Percentiles rank a stretch among this genome's conserved stretches.
Conservation (phyloP, 2,797 vertebrate genomes). For the Acomys russatus region DNA sequence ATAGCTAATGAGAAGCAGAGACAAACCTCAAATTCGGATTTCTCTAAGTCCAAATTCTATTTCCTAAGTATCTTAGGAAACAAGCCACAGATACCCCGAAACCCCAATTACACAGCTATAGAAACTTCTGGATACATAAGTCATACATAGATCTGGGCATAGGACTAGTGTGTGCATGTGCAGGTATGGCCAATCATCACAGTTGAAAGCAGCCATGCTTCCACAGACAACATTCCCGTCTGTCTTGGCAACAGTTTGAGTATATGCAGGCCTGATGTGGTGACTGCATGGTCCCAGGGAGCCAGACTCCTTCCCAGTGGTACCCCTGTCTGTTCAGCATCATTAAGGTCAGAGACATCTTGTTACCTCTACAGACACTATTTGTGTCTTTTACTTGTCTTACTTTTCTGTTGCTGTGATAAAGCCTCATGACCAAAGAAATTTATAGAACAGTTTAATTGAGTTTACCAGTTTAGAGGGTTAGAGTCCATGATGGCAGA, state of each 20-base stretch:
- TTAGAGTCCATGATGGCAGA: not conserved
- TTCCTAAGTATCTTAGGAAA: not conserved
- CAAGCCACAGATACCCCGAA: not conserved
- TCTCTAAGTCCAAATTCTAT: not conserved
- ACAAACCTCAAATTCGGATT: not conserved
- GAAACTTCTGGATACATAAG: not conserved
- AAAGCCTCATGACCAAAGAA: not conserved
- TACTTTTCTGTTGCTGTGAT: not conserved
- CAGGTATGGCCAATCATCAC: not conserved
- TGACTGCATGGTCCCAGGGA: not conserved
- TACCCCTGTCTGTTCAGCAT: not conserved
- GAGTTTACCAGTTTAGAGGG: not conserved
- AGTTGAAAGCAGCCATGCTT: not conserved
- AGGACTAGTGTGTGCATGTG: too few relatives aligned
- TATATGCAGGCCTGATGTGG: too few relatives aligned
- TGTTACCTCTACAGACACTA: not conserved
- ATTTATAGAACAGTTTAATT: not conserved
- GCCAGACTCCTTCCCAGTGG: not conserved
- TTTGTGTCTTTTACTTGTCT: not conserved
- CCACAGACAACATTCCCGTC: not conserved
- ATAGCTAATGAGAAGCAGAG: not conserved
- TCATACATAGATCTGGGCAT: not conserved
- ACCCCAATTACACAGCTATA: not conserved
- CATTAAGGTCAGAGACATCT: not conserved
- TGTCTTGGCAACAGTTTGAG: not conserved